Evolutionary conservation across 1,140 invertebrate genomes (phyloP).

Genomic region (Oryzaephilus surinamensis): DNA sequence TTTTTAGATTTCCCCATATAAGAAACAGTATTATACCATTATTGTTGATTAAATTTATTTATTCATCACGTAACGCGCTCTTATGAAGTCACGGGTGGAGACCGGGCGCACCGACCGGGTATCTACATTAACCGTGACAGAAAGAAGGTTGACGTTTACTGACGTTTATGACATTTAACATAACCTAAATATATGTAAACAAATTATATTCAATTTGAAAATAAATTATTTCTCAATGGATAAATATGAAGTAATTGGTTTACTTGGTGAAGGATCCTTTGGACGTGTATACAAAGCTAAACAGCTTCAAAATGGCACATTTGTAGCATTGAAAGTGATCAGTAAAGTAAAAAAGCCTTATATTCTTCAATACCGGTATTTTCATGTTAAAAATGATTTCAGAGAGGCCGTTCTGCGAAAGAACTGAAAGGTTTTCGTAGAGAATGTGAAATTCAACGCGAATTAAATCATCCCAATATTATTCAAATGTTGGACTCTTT

Average conservation of each 20-base stretch:
- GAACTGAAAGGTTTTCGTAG: constrained; percentile 75
- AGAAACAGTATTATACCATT: too few species aligned
- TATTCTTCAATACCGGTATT: constrained; percentile 13
- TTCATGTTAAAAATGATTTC: constrained; percentile 21
- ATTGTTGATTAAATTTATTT: too few species aligned
- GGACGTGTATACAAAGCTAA: constrained; percentile 86
- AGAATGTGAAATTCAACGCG: constrained; percentile 88
- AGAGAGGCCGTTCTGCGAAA: constrained; percentile 60
- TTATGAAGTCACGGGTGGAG: too few species aligned
- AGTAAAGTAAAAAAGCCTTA: constrained; percentile 55
- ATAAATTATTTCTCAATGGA: too few species aligned
- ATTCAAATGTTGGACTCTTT: constrained; percentile 91
- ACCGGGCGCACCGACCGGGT: too few species aligned
- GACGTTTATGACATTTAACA: too few species aligned
- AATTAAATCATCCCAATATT: constrained; percentile 88
- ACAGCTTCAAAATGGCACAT: constrained; percentile 56
- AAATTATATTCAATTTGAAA: too few species aligned
- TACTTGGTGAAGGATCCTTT: constrained; percentile 87
- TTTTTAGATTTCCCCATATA: too few species aligned
- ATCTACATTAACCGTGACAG: too few species aligned
- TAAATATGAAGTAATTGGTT: constrained; percentile 70
- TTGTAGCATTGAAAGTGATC: constrained; percentile 88
- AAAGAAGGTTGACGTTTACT: too few species aligned
- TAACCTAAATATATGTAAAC: too few species aligned
- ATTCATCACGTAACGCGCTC: too few species aligned